These are phyloP conservation scores for Caenorhabditis briggsae DNA, from an alignment of 1,140 invertebrate species.

Conservation along the genomic window DNA sequence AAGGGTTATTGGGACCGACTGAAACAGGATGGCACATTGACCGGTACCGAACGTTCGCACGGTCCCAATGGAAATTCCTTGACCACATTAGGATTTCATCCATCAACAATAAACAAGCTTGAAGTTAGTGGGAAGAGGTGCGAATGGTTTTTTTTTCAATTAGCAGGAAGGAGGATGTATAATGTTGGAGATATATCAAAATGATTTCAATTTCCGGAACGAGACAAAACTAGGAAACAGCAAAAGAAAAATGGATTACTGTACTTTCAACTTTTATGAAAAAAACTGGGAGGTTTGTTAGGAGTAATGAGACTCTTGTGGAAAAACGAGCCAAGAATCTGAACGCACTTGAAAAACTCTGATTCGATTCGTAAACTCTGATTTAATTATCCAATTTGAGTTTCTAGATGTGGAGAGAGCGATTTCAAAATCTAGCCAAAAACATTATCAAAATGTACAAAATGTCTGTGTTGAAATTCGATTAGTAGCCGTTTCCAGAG, in stretches of 20 bases:
- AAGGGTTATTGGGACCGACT: neutral
- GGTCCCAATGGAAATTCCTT: neutral
- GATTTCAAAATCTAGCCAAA: neutral
- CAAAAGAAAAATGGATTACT: no score
- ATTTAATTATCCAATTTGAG: neutral
- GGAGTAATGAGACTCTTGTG: no score
- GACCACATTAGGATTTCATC: neutral
- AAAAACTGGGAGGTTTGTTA: no score
- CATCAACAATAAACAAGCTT: conserved; percentile 47
- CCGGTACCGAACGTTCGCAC: neutral
- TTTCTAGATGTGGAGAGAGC: neutral
- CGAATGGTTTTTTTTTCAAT: neutral
- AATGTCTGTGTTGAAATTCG: conserved; percentile 38
- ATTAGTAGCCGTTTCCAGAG: conserved; percentile 30
- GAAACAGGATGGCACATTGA: neutral
- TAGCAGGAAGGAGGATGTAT: no score
- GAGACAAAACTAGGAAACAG: no score
- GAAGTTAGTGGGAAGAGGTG: neutral
- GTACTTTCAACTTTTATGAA: no score
- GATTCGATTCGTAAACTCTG: neutral
- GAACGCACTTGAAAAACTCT: conserved; percentile 30
- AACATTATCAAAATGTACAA: conserved; percentile 16
- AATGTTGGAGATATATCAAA: no score
- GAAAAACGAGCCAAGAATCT: neutral
- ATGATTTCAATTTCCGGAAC: no score